A percentile compares a stretch with the other conserved stretches of the same genome.
Conservation (phyloP, 1,140 invertebrate species). For the Aplysia californica region DNA sequence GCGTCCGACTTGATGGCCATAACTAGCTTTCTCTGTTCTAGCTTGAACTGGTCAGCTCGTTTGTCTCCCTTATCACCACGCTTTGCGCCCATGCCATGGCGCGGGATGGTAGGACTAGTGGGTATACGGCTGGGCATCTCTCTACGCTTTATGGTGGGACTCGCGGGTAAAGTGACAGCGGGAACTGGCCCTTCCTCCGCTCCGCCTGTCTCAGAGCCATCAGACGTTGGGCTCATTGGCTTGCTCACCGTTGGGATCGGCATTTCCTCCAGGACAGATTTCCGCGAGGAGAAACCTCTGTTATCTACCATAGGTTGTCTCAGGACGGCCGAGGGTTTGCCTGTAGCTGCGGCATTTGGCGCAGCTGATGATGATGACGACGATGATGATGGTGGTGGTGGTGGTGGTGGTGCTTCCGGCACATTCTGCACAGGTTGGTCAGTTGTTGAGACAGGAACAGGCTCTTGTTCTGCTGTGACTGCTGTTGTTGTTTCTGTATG, state of each 20-base stretch:
- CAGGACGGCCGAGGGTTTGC: background rate
- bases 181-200: conserved; percentile 7
- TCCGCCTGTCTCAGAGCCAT: background rate
- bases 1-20: conserved; percentile 34
- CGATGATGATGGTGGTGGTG: background rate
- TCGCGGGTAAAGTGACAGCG: conserved; percentile 21
- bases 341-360: background rate
- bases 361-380: background rate
- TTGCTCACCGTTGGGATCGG: conserved; percentile 21
- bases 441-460: background rate
- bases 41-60: conserved; percentile 27
- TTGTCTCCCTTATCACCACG: conserved; percentile 14
- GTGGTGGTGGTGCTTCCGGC: background rate
- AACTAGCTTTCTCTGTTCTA: conserved; percentile 36
- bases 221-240: background rate
- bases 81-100: background rate
- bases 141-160: conserved; percentile 27
- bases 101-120: conserved; percentile 7
- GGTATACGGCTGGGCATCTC: conserved; percentile 17
- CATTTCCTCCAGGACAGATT: conserved; percentile 20
- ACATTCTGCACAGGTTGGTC: background rate
- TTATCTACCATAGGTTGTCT: too few species aligned
- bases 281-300: conserved; percentile 13
- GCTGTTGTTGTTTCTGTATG: background rate
- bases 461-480: background rate